Percentiles rank a stretch among this genome's conserved stretches.
phyloP scores from a whole-genome alignment of 2,797 vertebrate species.

The Pipistrellus pygmaeus region DNA sequence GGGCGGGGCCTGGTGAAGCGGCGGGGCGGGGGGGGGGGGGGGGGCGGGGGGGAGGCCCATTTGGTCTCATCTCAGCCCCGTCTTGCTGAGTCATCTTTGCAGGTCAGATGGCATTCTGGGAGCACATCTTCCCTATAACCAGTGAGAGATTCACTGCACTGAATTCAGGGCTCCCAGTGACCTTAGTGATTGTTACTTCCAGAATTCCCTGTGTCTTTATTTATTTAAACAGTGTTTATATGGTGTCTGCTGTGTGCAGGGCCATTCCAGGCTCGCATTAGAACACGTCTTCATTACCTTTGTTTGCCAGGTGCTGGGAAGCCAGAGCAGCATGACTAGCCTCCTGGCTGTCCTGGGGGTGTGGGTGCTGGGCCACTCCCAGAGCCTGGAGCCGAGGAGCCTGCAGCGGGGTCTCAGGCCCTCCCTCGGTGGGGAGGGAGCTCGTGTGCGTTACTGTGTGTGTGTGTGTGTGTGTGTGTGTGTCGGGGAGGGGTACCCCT shows the following conservation, averaged over 20 bases:
- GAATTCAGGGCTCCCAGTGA: neutral
- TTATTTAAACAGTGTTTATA: neutral
- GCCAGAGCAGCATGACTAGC: neutral
- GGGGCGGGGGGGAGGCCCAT: too few species aligned
- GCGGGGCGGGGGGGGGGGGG: too few species aligned
- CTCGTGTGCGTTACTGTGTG: neutral
- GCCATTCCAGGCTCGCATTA: neutral
- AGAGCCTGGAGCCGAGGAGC: neutral
- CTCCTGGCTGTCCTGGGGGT: neutral
- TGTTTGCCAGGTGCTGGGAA: neutral
- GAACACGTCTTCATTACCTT: neutral
- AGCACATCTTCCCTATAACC: fast-evolving
- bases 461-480: neutral
- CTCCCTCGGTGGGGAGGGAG: neutral
- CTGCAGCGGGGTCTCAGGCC: too few species aligned
- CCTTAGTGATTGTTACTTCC: neutral
- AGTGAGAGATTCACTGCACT: neutral
- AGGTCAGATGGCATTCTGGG: neutral
- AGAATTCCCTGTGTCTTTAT: neutral
- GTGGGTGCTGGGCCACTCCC: neutral
- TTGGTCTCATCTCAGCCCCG: neutral
- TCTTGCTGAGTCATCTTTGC: neutral
- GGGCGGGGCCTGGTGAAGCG: too few species aligned
- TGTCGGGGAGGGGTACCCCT: neutral
- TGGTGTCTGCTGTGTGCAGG: too few species aligned